Evolutionary conservation across 2,797 vertebrate genomes (phyloP), one percentile per base, ranked within the genome.

Genomic region (Tenualosa ilisha): DNA sequence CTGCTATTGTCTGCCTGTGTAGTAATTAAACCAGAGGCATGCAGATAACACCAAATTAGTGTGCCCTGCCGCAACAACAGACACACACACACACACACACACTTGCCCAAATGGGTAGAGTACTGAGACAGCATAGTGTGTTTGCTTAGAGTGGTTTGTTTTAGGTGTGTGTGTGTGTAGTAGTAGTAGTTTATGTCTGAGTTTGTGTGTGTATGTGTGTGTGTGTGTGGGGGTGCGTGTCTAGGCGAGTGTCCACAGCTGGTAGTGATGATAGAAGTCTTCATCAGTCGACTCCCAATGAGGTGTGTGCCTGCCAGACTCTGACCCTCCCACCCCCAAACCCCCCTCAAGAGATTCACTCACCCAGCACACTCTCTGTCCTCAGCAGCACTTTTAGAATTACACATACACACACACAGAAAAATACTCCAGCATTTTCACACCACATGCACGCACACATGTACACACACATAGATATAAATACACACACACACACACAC

Each of bases 51-150:
- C 68, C 56, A 75, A 37, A 75, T 40, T 15, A 40, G 68, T 40
- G 31, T 3, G 37, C 31, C 31, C 31, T 75, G 68, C 31, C 37
- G 37, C 37, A 59, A 75, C n/a, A 37, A 20, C 83, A 75, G 8
- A 51, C n/a, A 68, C 84, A 75, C 17, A 51, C n/a, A 68, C 84
- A 81, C 84, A 84, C 83, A 43, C 83, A 53, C 59, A 61, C 17
- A 61, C 59, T 17, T 31, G 31, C 31, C 61, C 46, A 46, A 46
- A 46, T 46, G 46, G 46, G 46, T 46, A 4, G 4, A 65, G 31
- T 6, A 68, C 2, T 75, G 15, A 43, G 17, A 75, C 17, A 17
- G 13, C 31, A 15, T 40, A 17, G 68, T 75, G 31, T 43, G 31
- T 11, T 17, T 4, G 37, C 3, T 75, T 40, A 40, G 31, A 17